Conservation (phyloP, 2,888 invertebrate species). For the Hydrotaea cyrtoneurina region DNA sequence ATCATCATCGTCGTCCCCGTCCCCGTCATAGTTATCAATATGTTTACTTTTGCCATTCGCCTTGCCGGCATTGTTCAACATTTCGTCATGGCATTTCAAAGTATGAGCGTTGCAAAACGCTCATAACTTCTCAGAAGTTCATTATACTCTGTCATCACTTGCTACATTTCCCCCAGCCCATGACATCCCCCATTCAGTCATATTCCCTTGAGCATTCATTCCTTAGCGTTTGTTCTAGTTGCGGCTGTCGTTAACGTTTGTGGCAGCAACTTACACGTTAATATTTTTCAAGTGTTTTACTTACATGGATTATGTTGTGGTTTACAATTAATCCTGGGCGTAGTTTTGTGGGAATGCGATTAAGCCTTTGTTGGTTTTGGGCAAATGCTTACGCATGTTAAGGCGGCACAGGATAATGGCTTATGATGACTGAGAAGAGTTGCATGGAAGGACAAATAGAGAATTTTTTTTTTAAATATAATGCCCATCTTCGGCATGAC, state of each 20-base stretch:
- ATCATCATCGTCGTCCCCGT: background rate
- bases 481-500: too few species aligned
- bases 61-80: slow-evolving; percentile 11
- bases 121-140: slow-evolving; percentile 36
- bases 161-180: slow-evolving; percentile 33
- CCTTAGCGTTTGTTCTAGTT: too few species aligned
- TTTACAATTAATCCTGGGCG: slow-evolving; percentile 29
- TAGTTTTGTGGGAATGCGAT: background rate
- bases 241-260: background rate
- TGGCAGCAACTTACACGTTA: slow-evolving; percentile 8
- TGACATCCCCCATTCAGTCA: background rate
- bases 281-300: slow-evolving; percentile 20
- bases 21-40: slow-evolving; percentile 14
- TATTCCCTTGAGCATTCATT: too few species aligned
- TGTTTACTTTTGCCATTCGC: slow-evolving; percentile 20
- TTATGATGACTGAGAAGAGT: background rate
- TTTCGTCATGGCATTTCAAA: slow-evolving; percentile 32
- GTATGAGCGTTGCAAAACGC: slow-evolving; percentile 32
- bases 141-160: slow-evolving; percentile 33
- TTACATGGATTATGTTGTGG: slow-evolving; percentile 17
- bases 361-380: background rate
- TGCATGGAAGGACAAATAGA: too few species aligned
- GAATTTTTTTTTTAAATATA: too few species aligned
- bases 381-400: background rate
- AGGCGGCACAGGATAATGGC: background rate